phyloP scores from a whole-genome alignment of 2,113 vertebrate species.

The Pelusios castaneus region DNA sequence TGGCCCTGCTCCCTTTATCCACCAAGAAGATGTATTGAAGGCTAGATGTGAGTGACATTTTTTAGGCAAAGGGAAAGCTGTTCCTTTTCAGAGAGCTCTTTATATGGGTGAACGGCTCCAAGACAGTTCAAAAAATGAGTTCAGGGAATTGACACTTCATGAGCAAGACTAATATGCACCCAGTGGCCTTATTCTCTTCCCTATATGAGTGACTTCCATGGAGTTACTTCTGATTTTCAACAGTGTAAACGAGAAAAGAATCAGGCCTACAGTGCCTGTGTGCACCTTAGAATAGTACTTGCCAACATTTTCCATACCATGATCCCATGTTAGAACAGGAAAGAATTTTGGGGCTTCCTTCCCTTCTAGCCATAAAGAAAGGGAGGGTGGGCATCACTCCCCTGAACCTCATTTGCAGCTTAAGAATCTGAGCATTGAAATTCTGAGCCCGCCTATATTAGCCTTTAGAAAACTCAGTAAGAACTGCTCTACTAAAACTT shows the following conservation, averaged over 20 bases:
- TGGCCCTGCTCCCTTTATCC: background rate
- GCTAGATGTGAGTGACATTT: background rate
- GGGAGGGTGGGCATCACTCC: background rate
- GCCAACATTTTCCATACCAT: background rate
- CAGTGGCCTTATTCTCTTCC: background rate
- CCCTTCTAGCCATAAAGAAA: background rate
- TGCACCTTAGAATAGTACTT: background rate
- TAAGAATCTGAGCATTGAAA: background rate
- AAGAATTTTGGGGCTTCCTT: background rate
- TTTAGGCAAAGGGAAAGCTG: background rate
- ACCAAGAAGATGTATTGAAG: background rate
- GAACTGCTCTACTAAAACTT: background rate
- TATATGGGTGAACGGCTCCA: accelerated
- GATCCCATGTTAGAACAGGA: background rate
- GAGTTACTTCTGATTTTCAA: background rate
- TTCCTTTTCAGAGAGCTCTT: background rate
- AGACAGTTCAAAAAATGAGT: background rate
- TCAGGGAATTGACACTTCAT: background rate
- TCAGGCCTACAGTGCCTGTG: background rate
- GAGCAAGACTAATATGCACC: background rate
- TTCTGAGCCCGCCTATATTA: background rate
- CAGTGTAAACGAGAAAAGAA: background rate
- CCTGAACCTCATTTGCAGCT: background rate
- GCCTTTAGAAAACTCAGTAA: background rate
- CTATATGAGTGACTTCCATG: background rate